phyloP scores from a whole-genome alignment of 2,113 vertebrate genomes.

The Ahaetulla prasina region DNA sequence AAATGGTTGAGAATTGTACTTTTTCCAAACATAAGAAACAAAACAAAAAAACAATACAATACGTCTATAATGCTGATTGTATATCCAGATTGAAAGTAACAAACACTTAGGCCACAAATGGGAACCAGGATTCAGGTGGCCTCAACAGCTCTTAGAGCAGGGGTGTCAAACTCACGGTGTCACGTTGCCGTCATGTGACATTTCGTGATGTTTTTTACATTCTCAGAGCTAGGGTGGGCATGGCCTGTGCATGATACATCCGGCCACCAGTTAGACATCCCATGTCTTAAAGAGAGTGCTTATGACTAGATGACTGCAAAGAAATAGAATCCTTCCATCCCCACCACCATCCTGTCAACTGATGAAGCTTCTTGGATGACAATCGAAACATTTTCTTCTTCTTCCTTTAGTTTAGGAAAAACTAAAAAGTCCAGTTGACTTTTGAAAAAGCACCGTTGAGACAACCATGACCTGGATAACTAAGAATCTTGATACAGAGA shows the following conservation, averaged over 20 bases:
- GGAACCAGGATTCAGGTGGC: not conserved
- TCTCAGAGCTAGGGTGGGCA: no score
- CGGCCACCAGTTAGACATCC: no score
- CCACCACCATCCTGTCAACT: not conserved
- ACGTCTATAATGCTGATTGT: constrained; percentile 3
- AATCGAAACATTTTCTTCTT: not conserved
- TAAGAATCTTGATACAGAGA: not conserved
- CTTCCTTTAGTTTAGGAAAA: not conserved
- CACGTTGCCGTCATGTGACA: no score
- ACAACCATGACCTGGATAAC: not conserved
- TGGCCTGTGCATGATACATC: no score
- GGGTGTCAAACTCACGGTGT: no score
- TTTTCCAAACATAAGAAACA: not conserved
- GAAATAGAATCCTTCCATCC: not conserved
- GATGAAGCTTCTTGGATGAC: not conserved
- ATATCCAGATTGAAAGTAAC: not conserved
- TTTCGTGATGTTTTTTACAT: no score
- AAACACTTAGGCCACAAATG: not conserved
- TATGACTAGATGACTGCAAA: not conserved
- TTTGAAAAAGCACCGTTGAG: not conserved
- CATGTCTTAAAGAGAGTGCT: not conserved
- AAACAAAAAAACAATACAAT: not conserved
- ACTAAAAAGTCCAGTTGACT: not conserved
- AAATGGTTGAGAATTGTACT: constrained; percentile 16
- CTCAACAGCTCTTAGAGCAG: not conserved